A percentile compares a stretch with the other conserved stretches of the same genome.
Evolutionary conservation across 2,113 vertebrate species (phyloP).

Genomic region (Grammomys dolichurus): DNA sequence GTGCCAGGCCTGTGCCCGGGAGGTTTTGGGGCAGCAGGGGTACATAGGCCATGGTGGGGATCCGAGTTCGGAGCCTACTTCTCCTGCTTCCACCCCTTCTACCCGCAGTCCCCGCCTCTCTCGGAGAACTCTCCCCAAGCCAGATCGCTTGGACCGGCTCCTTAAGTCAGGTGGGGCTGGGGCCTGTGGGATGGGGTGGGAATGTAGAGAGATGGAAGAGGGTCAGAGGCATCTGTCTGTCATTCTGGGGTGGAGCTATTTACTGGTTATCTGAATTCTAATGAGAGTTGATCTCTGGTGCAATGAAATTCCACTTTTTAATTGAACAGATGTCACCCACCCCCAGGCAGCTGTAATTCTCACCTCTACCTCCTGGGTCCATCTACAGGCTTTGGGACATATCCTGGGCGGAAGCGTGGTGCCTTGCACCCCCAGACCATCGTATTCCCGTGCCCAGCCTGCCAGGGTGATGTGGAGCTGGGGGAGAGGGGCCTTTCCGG

Average conservation of each 20-base stretch:
- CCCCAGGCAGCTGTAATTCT: constrained; percentile 13
- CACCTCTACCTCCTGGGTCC: constrained; percentile 1
- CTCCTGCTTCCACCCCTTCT: constrained; percentile 94
- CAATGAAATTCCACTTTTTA: constrained; percentile 24
- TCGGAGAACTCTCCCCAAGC: constrained; percentile 91
- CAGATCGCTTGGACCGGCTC: constrained; percentile 94
- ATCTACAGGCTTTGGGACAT: constrained; percentile 92
- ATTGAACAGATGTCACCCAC: neutral
- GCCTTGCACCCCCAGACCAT: constrained; percentile 88
- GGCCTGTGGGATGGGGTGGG: rapidly evolving
- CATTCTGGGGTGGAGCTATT: neutral
- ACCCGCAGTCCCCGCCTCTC: constrained; percentile 93
- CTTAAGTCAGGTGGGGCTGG: constrained; percentile 91
- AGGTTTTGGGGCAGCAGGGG: constrained; percentile 95
- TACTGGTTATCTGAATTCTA: neutral
- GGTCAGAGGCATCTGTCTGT: constrained; percentile 6
- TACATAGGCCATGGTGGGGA: constrained; percentile 89
- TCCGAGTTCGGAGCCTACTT: constrained; percentile 94
- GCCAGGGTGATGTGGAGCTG: constrained; percentile 94
- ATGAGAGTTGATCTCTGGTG: neutral
- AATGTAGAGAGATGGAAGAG: neutral
- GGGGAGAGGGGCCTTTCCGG: constrained; percentile 94
- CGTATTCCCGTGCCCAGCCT: constrained; percentile 95
- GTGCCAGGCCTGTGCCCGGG: constrained; percentile 95
- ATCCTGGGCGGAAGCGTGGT: constrained; percentile 94